Percentiles rank a stretch among this genome's conserved stretches.
Conservation (phyloP, 2,888 invertebrate species). For the Arrhopalites spinosus region DNA sequence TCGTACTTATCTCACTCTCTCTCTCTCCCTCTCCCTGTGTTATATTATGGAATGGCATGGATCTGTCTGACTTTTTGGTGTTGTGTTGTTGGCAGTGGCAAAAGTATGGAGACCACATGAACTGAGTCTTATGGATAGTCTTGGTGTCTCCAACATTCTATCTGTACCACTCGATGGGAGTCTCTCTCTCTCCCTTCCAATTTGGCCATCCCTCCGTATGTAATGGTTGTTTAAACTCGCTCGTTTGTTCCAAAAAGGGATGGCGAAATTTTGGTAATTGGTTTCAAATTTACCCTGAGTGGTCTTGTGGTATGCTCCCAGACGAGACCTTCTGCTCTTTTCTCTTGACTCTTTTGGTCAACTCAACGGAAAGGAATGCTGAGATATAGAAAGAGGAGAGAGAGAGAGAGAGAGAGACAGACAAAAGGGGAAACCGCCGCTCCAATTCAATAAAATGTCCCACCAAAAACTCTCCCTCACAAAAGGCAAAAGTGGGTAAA, state of each 20-base stretch:
- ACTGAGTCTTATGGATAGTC: neutral
- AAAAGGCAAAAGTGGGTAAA: neutral
- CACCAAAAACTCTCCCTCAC: slow-evolving; percentile 13
- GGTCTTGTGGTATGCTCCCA: slow-evolving; percentile 30
- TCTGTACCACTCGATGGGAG: neutral
- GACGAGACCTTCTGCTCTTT: neutral
- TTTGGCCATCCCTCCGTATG: slow-evolving; percentile 22
- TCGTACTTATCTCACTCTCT: slow-evolving; percentile 3
- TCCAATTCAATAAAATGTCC: slow-evolving; percentile 38
- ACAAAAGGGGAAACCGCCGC: slow-evolving; percentile 34
- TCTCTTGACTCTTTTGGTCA: slow-evolving; percentile 12
- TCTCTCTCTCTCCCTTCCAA: slow-evolving; percentile 19
- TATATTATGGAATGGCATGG: slow-evolving; percentile 4
- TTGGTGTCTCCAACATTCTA: neutral
- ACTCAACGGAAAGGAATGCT: slow-evolving; percentile 27
- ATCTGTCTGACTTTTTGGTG: neutral
- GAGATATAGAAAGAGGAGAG: neutral
- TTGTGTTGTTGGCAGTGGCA: neutral
- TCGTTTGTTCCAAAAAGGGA: slow-evolving; percentile 39
- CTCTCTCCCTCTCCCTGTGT: neutral
- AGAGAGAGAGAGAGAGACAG: slow-evolving; percentile 12
- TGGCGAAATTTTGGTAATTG: slow-evolving; percentile 44
- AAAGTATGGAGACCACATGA: slow-evolving; percentile 31
- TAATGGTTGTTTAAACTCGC: slow-evolving; percentile 34
- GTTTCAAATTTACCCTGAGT: slow-evolving; percentile 49